Evolutionary conservation across 2,113 vertebrate genomes (phyloP).

Genomic region (Mungos mungo): DNA sequence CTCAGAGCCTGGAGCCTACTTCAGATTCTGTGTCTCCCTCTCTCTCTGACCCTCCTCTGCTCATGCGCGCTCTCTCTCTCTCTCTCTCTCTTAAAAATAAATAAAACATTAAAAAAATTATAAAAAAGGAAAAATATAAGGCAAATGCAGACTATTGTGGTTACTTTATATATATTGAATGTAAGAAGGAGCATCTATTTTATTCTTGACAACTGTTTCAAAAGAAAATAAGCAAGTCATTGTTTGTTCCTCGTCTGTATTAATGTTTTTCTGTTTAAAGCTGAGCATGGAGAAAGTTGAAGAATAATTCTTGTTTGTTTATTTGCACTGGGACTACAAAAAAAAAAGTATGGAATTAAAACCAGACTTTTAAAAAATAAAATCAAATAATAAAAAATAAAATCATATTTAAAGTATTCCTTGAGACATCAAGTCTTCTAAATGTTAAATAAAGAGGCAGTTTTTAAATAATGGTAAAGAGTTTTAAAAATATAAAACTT

Average conservation of each 20-base stretch:
- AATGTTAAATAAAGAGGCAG: neutral
- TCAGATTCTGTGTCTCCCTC: too few species aligned
- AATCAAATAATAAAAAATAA: slow-evolving; percentile 8
- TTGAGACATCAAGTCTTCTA: neutral
- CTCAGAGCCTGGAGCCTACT: too few species aligned
- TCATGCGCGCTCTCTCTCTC: too few species aligned
- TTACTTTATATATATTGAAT: neutral
- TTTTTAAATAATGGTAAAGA: slow-evolving; percentile 51
- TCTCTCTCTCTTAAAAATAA: too few species aligned
- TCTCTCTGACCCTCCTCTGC: too few species aligned
- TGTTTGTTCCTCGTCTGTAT: neutral
- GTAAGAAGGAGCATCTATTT: neutral
- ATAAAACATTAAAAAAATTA: too few species aligned
- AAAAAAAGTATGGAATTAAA: slow-evolving; percentile 43
- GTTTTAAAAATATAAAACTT: slow-evolving; percentile 35
- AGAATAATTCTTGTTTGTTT: slow-evolving; percentile 40
- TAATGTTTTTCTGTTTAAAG: slow-evolving; percentile 40
- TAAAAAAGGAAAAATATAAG: neutral
- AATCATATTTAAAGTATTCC: slow-evolving; percentile 47
- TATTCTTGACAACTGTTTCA: slow-evolving; percentile 45
- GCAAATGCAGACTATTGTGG: neutral
- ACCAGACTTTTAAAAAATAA: neutral
- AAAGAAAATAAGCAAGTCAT: slow-evolving; percentile 9
- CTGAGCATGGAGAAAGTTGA: slow-evolving; percentile 24
- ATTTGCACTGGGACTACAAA: slow-evolving; percentile 31